Conservation (phyloP, 2,797 vertebrate genomes). For the Oreonectes daqikongensis region DNA sequence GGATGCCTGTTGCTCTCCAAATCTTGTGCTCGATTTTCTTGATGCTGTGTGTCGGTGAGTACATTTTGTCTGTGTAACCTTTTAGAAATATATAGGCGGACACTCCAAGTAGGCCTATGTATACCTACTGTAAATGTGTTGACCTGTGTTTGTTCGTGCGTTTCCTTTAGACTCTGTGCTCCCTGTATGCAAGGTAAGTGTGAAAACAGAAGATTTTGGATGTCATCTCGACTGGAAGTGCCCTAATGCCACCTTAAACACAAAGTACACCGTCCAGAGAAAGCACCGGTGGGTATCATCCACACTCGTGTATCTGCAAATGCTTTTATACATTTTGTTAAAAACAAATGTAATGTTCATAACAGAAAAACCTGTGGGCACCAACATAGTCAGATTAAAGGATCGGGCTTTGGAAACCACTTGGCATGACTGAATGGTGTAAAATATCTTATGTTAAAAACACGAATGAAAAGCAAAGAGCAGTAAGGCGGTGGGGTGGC, state of each 20-base stretch:
- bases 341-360: too few species aligned
- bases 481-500: background rate
- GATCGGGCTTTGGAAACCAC: background rate
- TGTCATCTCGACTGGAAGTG: conserved; percentile 76
- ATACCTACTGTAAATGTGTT: too few species aligned
- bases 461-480: background rate
- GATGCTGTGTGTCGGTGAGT: conserved; percentile 43
- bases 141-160: too few species aligned
- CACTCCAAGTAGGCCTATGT: too few species aligned
- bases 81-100: too few species aligned
- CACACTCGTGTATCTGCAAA: background rate
- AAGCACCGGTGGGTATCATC: conserved; percentile 29
- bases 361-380: too few species aligned
- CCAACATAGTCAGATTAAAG: background rate
- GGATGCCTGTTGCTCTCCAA: conserved; percentile 29
- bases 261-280: conserved; percentile 73
- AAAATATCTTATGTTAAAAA: background rate
- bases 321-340: background rate
- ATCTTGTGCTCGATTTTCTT: background rate
- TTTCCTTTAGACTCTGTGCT: conserved; percentile 46
- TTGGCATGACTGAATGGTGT: conserved; percentile 4
- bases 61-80: background rate
- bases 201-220: conserved; percentile 71
- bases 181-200: conserved; percentile 63
- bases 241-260: conserved; percentile 64